These are phyloP conservation scores for Dolichallabes microphthalmus DNA, from an alignment of 2,113 vertebrate species.

Conservation along the genomic window DNA sequence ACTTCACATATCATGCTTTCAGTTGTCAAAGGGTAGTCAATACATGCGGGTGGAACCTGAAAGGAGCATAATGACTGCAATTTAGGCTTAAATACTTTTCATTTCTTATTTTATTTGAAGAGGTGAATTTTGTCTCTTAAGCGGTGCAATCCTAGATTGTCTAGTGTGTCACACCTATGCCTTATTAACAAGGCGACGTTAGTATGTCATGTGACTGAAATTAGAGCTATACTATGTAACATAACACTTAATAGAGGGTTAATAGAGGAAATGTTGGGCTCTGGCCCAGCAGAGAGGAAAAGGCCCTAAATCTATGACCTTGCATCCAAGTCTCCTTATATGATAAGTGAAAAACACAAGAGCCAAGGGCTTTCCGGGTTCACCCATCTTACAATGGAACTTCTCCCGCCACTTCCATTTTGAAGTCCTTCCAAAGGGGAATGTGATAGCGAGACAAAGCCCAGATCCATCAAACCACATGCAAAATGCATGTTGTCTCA, in stretches of 20 bases:
- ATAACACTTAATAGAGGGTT: not conserved
- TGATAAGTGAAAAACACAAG: constrained; percentile 51
- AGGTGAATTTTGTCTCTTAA: not conserved
- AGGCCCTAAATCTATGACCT: constrained; percentile 37
- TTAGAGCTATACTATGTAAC: not conserved
- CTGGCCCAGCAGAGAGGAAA: constrained; percentile 10
- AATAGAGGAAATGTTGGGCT: not conserved
- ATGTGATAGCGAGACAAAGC: constrained; percentile 45
- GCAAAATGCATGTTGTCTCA: constrained; percentile 49
- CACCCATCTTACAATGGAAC: constrained; percentile 44
- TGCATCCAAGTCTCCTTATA: constrained; percentile 41
- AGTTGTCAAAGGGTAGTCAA: constrained; percentile 66
- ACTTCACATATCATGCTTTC: constrained; percentile 66
- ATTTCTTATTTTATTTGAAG: not conserved
- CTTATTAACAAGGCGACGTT: not conserved
- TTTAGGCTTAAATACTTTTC: not conserved
- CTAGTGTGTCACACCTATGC: not conserved
- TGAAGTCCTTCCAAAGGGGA: constrained; percentile 47
- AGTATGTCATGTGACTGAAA: constrained; percentile 18
- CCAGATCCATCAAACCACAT: constrained; percentile 51
- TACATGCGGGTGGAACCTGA: constrained; percentile 54
- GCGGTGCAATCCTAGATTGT: not conserved
- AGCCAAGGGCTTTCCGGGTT: constrained; percentile 49
- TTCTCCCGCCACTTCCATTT: constrained; percentile 46
- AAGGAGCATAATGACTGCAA: constrained; percentile 22